These are phyloP conservation scores for Psittacus erithacus DNA, from an alignment of 2,113 vertebrate species.

Conservation along the genomic window DNA sequence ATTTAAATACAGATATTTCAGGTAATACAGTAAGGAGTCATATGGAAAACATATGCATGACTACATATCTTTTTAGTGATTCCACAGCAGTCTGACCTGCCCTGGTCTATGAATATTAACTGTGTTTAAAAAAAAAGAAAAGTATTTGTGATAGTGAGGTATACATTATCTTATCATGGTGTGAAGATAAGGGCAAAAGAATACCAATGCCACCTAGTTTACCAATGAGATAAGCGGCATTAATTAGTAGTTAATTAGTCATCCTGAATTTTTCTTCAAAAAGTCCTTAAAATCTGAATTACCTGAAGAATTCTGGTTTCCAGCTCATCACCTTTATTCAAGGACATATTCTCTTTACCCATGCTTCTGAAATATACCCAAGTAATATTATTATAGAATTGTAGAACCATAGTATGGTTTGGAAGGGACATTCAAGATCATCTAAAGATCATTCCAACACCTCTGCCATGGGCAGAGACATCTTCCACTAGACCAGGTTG, in stretches of 20 bases:
- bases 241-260: not conserved
- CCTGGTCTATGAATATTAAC: not conserved
- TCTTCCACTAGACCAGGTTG: not conserved
- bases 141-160: not conserved
- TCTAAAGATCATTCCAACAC: not conserved
- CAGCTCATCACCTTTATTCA: not conserved
- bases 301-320: not conserved
- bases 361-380: not conserved
- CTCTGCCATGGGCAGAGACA: not conserved
- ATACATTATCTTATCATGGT: not conserved
- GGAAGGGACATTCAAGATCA: not conserved
- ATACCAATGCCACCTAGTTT: not conserved
- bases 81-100: not conserved
- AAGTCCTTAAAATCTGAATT: not conserved
- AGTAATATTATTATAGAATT: not conserved
- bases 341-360: not conserved
- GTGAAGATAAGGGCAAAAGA: not conserved
- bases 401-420: not conserved
- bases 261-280: not conserved
- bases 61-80: not conserved
- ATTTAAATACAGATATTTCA: conserved; percentile 11
- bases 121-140: not conserved
- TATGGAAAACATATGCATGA: not conserved
- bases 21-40: not conserved
- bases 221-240: not conserved